A percentile compares a stretch with the other conserved stretches of the same genome.
phyloP scores from a whole-genome alignment of 1,140 invertebrate genomes.

The Phymastichus coffea region DNA sequence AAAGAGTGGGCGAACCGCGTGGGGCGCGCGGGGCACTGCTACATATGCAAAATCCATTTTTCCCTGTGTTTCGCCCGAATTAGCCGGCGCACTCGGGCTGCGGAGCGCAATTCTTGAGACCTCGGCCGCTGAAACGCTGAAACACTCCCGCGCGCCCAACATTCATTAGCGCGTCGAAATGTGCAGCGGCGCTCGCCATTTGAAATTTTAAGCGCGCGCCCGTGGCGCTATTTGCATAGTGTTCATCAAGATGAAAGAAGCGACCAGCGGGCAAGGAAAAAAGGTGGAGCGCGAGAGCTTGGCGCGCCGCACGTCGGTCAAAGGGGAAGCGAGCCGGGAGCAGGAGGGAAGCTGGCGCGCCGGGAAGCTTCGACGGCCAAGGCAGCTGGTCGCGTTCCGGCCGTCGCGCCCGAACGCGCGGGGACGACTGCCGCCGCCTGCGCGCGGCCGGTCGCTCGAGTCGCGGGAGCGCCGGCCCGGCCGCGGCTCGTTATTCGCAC shows the following conservation, averaged over 20 bases:
- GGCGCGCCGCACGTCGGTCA: no score
- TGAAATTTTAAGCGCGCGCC: slow-evolving; percentile 19
- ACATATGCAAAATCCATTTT: slow-evolving; percentile 6
- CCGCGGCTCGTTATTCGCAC: no score
- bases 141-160: no score
- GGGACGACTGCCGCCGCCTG: no score
- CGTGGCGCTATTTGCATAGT: slow-evolving; percentile 19
- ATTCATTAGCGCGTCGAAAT: slow-evolving; percentile 24
- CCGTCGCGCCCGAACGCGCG: not conserved
- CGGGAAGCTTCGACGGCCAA: not conserved
- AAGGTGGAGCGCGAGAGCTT: not conserved
- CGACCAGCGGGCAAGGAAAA: not conserved
- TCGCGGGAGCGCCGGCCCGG: no score
- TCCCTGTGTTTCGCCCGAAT: no score
- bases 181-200: not conserved
- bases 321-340: not conserved
- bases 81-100: no score
- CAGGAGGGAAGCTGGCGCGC: not conserved
- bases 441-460: no score
- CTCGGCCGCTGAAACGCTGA: no score
- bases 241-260: slow-evolving; percentile 28
- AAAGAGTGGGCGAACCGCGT: not conserved
- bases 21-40: not conserved
- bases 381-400: not conserved
- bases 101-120: no score